Percentiles rank a stretch among this genome's conserved stretches.
phyloP scores from a whole-genome alignment of 2,113 vertebrate species.

The Monopterus albus region DNA sequence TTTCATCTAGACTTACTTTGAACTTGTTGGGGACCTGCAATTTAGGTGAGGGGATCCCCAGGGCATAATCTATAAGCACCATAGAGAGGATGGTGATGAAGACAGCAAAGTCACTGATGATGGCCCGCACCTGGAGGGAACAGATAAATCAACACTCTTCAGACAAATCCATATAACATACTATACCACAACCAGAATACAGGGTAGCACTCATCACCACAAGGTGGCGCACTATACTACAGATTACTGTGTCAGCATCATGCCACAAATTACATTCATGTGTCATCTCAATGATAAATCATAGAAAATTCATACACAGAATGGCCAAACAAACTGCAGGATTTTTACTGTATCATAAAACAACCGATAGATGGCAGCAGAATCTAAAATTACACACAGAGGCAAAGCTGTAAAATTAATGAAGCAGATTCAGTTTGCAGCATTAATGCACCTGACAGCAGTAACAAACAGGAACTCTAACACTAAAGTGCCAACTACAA shows the following conservation, averaged over 20 bases:
- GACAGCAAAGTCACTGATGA: slow-evolving; percentile 98
- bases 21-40: slow-evolving; percentile 97
- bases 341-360: neutral
- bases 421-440: no score
- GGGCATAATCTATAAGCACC: slow-evolving; percentile 92
- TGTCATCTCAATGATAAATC: slow-evolving; percentile 59
- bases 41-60: slow-evolving; percentile 97
- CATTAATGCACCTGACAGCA: no score
- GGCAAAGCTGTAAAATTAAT: no score
- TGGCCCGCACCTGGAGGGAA: slow-evolving; percentile 87
- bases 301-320: slow-evolving; percentile 45
- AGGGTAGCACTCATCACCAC: slow-evolving; percentile 27
- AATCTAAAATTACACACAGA: neutral
- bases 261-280: slow-evolving; percentile 35
- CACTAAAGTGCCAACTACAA: no score
- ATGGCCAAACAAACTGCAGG: neutral
- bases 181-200: neutral
- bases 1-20: slow-evolving; percentile 84
- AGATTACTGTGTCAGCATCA: slow-evolving; percentile 26
- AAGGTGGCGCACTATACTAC: slow-evolving; percentile 38
- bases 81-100: slow-evolving; percentile 97
- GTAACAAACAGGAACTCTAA: no score
- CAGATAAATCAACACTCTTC: neutral
- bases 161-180: neutral
- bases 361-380: slow-evolving; percentile 55